Evolutionary conservation across 2,888 invertebrate genomes (phyloP).

Genomic region (Cephus rjabovi): DNA sequence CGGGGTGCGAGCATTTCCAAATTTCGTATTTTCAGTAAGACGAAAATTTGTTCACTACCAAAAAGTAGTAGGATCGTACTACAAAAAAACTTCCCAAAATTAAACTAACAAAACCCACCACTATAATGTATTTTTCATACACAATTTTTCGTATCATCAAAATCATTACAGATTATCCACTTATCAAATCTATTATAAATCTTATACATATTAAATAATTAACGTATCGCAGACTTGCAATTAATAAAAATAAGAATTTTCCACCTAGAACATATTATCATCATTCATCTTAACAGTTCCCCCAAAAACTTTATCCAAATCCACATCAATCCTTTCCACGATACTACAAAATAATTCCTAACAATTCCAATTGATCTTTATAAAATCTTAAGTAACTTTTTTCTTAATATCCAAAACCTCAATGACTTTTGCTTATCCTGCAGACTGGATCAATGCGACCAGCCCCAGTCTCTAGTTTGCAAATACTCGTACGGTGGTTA

Average conservation of each 20-base stretch:
- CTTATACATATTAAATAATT: background rate
- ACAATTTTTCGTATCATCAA: background rate
- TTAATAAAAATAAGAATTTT: background rate
- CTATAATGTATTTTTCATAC: background rate
- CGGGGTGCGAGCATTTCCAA: background rate
- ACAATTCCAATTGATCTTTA: background rate
- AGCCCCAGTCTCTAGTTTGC: slow-evolving; percentile 39
- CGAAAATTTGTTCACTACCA: background rate
- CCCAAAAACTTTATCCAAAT: background rate
- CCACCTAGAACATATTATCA: background rate
- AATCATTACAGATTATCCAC: background rate
- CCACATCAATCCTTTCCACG: background rate
- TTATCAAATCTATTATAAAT: background rate
- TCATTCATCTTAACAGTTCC: background rate
- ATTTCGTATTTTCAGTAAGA: background rate
- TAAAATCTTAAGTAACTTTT: background rate
- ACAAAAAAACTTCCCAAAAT: background rate
- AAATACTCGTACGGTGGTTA: slow-evolving; percentile 40
- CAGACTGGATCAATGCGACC: slow-evolving; percentile 11
- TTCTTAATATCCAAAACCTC: background rate
- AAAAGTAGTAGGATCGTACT: background rate
- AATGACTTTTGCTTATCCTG: background rate
- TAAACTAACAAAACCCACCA: background rate
- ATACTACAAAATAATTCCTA: background rate
- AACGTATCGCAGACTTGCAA: background rate